phyloP scores from a whole-genome alignment of 1,140 invertebrate species.

The Drosophila carrolli region DNA sequence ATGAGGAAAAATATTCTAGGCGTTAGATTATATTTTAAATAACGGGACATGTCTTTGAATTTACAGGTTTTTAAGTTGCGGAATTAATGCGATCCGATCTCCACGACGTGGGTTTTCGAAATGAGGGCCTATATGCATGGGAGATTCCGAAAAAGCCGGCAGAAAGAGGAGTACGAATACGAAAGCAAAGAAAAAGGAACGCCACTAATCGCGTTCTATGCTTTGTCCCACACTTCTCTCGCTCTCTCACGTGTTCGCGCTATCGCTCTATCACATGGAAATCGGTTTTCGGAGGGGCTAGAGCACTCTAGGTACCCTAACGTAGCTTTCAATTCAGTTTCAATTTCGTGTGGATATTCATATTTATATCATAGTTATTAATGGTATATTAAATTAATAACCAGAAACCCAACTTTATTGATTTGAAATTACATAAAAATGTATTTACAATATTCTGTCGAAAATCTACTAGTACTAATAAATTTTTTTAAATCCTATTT shows the following conservation, averaged over 20 bases:
- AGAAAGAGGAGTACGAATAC: conserved; percentile 22
- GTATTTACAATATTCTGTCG: no score
- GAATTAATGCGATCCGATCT: conserved; percentile 51
- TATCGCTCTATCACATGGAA: conserved; percentile 20
- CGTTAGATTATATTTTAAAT: background rate
- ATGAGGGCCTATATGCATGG: conserved; percentile 20
- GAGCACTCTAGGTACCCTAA: conserved; percentile 13
- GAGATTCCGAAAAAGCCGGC: conserved; percentile 29
- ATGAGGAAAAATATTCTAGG: conserved; percentile 1
- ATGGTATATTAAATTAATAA: no score
- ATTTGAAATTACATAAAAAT: no score
- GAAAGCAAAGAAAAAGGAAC: conserved; percentile 6
- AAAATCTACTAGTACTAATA: no score
- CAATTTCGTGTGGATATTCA: no score
- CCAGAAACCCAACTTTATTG: no score
- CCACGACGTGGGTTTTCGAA: conserved; percentile 64
- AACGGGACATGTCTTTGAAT: conserved; percentile 19
- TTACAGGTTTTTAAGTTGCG: conserved; percentile 49
- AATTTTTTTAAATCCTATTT: no score
- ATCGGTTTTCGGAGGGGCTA: background rate
- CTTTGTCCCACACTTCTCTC: conserved; percentile 44
- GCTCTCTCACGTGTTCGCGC: conserved; percentile 29
- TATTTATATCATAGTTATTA: no score
- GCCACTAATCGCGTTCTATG: conserved; percentile 70
- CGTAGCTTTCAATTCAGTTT: no score